phyloP scores from a whole-genome alignment of 37 sponge, comb jelly and placozoan genomes.

The Dysidea cf. avara region DNA sequence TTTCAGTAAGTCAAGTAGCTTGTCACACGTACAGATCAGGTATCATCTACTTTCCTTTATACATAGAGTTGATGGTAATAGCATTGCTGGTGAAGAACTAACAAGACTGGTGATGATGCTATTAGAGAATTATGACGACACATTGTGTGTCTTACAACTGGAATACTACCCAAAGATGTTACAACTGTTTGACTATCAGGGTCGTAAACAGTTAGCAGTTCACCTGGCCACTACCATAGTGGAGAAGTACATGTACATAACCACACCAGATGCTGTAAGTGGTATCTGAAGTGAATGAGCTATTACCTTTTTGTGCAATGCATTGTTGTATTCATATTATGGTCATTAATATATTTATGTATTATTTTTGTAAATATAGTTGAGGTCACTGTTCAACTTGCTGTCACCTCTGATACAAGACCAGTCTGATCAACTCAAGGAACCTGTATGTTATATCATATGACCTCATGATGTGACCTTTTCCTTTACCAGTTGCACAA shows the following conservation, averaged over 20 bases:
- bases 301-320: too few relatives aligned
- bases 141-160: conserved; percentile 87
- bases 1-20: conserved; percentile 17
- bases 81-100: conserved; percentile 55
- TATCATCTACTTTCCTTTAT: too few relatives aligned
- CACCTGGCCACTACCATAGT: conserved; percentile 72
- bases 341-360: too few relatives aligned
- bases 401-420: conserved; percentile 78
- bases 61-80: conserved; percentile 56
- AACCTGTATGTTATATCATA: conserved; percentile 23
- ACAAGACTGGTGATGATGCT: conserved; percentile 77
- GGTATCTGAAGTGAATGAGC: too few relatives aligned
- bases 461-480: background rate
- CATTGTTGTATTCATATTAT: too few relatives aligned
- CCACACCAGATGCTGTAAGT: conserved; percentile 77
- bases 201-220: conserved; percentile 73
- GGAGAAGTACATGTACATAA: conserved; percentile 61
- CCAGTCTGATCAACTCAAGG: conserved; percentile 78
- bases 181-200: conserved; percentile 55
- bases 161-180: conserved; percentile 56
- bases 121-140: conserved; percentile 80
- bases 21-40: too few relatives aligned
- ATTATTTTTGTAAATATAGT: conserved; percentile 36
- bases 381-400: conserved; percentile 69
- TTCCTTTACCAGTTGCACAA: conserved; percentile 38